Evolutionary conservation across 2,113 vertebrate genomes (phyloP).

Genomic region (Cyanoderma ruficeps): DNA sequence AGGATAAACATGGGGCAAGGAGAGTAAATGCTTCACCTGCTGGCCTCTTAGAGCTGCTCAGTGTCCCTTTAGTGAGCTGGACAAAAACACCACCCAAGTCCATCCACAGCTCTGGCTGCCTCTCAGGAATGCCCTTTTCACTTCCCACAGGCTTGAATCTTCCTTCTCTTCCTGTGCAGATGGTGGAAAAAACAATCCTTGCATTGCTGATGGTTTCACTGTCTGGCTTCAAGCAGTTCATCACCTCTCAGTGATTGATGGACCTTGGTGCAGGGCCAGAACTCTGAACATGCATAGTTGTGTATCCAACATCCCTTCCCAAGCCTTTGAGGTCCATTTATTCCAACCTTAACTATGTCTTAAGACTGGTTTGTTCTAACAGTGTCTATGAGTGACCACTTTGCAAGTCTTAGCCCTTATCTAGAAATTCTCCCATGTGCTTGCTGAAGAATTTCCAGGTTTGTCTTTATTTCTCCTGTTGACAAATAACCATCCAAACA

Average conservation of each 20-base stretch:
- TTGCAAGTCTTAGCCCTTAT: background rate
- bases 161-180: background rate
- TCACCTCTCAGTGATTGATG: background rate
- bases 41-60: background rate
- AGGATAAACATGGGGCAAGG: background rate
- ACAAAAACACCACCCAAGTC: background rate
- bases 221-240: background rate
- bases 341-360: background rate
- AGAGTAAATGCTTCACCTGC: background rate
- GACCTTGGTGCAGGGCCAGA: background rate
- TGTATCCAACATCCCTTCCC: background rate
- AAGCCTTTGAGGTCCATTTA: background rate
- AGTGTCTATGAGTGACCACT: background rate
- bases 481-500: background rate
- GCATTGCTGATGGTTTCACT: background rate
- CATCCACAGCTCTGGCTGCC: background rate
- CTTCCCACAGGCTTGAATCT: accelerated
- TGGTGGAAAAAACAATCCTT: accelerated
- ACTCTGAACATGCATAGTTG: background rate
- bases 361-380: background rate
- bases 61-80: background rate
- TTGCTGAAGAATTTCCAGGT: background rate
- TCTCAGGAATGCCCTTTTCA: background rate
- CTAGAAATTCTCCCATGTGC: background rate
- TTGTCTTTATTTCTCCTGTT: background rate